A percentile compares a stretch with the other conserved stretches of the same genome.
Conservation (phyloP, 1,140 invertebrate species). For the Drosophila lacteicornis region DNA sequence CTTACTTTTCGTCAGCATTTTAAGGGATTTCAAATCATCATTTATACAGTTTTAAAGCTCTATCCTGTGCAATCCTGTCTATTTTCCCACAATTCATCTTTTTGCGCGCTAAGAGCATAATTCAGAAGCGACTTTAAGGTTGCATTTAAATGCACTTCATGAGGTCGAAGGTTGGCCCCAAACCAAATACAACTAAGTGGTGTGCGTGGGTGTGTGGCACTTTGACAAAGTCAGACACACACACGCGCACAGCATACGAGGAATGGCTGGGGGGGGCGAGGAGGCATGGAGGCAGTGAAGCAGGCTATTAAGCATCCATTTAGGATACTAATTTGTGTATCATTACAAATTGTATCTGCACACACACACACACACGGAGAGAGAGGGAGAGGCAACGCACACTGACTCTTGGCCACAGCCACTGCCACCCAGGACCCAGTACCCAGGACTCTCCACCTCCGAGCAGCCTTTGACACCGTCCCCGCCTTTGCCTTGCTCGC, state of each 20-base stretch:
- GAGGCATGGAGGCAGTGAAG: constrained; percentile 18
- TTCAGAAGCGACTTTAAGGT: constrained; percentile 37
- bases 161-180: constrained; percentile 11
- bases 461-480: background rate
- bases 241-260: constrained; percentile 17
- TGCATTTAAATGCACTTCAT: constrained; percentile 55
- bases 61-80: too few species aligned
- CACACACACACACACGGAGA: constrained; percentile 26
- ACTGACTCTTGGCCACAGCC: constrained; percentile 35
- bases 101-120: background rate
- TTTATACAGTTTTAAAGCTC: background rate
- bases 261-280: background rate
- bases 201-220: constrained; percentile 5
- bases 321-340: constrained; percentile 84
- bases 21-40: background rate
- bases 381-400: background rate
- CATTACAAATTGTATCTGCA: constrained; percentile 81
- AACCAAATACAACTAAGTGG: constrained; percentile 31
- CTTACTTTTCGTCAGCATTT: background rate
- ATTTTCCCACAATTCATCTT: background rate
- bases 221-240: constrained; percentile 33
- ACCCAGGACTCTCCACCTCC: background rate
- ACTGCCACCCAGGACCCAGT: constrained; percentile 3
- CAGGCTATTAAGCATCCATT: constrained; percentile 84
- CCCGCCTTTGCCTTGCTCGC: constrained; percentile 24